Conservation (phyloP, 2,797 vertebrate genomes). For the Propithecus perrieri region DNA sequence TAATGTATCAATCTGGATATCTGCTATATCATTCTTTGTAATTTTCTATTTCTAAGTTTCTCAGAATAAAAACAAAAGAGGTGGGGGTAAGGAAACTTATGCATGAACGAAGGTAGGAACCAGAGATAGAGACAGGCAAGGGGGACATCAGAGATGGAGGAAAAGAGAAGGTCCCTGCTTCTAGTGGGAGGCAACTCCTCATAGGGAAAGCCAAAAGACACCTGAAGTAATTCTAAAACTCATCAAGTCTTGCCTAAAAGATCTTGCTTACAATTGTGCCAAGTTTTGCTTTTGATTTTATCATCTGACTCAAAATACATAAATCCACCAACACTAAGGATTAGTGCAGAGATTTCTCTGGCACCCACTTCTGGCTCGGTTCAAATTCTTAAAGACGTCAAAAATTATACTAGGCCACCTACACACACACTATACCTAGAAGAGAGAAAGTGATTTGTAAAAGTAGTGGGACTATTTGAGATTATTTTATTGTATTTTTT, state of each 20-base stretch:
- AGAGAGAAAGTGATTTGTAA: background rate
- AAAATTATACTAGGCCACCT: background rate
- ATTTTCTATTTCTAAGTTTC: conserved; percentile 5
- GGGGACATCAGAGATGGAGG: background rate
- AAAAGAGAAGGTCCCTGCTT: background rate
- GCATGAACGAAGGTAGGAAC: background rate
- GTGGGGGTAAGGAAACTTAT: background rate
- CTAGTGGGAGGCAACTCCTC: background rate
- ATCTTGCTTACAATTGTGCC: background rate
- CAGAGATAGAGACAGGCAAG: background rate
- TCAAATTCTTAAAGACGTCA: background rate
- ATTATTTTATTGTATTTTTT: background rate
- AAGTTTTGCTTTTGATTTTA: background rate
- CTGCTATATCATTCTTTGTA: background rate
- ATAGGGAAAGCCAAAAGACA: background rate
- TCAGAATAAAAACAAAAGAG: conserved; percentile 11
- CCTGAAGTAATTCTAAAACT: background rate
- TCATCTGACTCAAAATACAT: background rate
- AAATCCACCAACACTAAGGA: background rate
- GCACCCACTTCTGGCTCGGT: background rate
- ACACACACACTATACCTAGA: fast-evolving
- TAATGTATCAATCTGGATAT: background rate
- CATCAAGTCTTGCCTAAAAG: background rate
- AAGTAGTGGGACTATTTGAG: background rate
- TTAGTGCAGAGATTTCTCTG: background rate